A percentile compares a stretch with the other conserved stretches of the same genome.
phyloP scores from a whole-genome alignment of 2,888 invertebrate genomes.

The Xiphydria camelus region DNA sequence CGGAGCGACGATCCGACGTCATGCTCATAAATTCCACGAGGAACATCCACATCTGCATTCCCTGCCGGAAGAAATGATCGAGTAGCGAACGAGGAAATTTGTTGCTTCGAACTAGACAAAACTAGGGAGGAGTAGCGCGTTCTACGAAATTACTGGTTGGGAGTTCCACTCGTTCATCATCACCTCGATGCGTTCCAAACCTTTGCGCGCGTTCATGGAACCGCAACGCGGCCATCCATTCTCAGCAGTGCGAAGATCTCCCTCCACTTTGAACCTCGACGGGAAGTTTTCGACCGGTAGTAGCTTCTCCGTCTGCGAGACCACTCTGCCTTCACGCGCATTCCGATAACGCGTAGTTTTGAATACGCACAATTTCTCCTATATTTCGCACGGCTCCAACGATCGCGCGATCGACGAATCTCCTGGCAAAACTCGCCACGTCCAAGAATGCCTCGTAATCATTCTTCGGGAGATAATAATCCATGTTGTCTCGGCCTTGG shows the following conservation, averaged over 20 bases:
- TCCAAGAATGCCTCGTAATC: not conserved
- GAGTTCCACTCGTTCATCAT: constrained; percentile 40
- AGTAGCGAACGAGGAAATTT: too few species aligned
- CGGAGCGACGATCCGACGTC: constrained; percentile 9
- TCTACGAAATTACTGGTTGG: constrained; percentile 27
- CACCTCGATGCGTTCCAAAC: constrained; percentile 21
- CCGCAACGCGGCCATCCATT: constrained; percentile 30
- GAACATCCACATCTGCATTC: constrained; percentile 36
- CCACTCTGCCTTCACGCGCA: not conserved
- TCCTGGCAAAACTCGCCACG: not conserved
- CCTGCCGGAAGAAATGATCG: constrained; percentile 26
- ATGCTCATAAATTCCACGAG: constrained; percentile 29
- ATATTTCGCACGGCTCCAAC: not conserved
- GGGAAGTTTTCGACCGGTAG: not conserved
- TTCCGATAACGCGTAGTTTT: not conserved
- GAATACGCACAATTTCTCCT: not conserved
- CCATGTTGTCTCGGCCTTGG: too few species aligned
- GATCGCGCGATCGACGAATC: constrained; percentile 5
- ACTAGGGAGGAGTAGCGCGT: not conserved
- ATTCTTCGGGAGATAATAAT: too few species aligned
- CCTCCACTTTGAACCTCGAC: not conserved
- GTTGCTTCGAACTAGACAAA: too few species aligned
- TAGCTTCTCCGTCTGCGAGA: not conserved
- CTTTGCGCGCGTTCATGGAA: constrained; percentile 21
- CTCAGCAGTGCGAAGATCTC: not conserved